These are phyloP conservation scores for Andrena trimmerana DNA, from an alignment of 2,888 invertebrate species.

Conservation along the genomic window DNA sequence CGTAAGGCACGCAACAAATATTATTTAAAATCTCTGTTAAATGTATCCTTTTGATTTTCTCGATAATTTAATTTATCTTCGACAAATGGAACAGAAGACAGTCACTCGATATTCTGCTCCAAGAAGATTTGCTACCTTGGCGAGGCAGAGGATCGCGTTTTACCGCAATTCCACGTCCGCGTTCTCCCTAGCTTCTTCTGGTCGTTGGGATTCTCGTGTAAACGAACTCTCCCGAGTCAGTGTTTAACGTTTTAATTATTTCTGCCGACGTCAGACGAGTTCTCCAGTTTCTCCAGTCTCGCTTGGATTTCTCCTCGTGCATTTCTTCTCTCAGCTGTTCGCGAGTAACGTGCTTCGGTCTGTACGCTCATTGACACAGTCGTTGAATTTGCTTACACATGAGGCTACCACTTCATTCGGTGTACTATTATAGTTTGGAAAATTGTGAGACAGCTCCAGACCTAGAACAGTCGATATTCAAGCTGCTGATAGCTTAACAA, in stretches of 20 bases:
- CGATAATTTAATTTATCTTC: not conserved
- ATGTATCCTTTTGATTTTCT: not conserved
- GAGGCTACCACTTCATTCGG: too few species aligned
- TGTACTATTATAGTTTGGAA: too few species aligned
- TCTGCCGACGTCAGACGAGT: conserved; percentile 13
- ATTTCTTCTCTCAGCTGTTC: not conserved
- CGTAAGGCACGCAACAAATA: too few species aligned
- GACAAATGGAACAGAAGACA: not conserved
- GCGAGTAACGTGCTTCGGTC: not conserved
- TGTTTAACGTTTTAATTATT: conserved; percentile 42
- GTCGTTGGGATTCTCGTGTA: not conserved
- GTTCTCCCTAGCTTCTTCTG: not conserved
- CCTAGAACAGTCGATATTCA: too few species aligned
- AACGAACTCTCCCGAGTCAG: not conserved
- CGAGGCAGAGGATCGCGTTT: not conserved
- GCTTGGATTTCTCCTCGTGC: conserved; percentile 31
- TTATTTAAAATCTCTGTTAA: not conserved
- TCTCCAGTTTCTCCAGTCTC: conserved; percentile 30
- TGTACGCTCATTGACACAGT: too few species aligned
- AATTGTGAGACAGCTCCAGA: too few species aligned
- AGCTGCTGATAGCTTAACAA: too few species aligned
- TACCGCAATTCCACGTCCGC: conserved; percentile 4
- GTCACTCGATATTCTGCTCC: not conserved
- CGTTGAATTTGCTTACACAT: too few species aligned
- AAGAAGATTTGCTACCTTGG: not conserved